Conservation (phyloP, 2,113 vertebrate species). For the Oplegnathus fasciatus region DNA sequence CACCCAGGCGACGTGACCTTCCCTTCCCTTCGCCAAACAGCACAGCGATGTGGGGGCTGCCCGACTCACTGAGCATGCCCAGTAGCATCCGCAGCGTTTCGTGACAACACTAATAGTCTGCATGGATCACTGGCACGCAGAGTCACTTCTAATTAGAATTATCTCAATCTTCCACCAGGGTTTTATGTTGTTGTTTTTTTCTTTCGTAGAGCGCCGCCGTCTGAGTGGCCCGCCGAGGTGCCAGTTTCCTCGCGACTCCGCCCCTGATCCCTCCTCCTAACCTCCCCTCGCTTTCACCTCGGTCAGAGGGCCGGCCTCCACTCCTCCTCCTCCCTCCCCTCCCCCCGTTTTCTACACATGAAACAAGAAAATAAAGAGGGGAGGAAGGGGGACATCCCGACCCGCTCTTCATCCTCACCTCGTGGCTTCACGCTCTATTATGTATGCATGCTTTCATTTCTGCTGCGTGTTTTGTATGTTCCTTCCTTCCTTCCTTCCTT, state of each 20-base stretch:
- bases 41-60: constrained; percentile 53
- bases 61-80: constrained; percentile 76
- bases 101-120: constrained; percentile 85
- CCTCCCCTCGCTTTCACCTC: constrained; percentile 13
- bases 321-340: background rate
- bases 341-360: constrained; percentile 5
- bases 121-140: constrained; percentile 82
- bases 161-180: constrained; percentile 68
- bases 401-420: constrained; percentile 66
- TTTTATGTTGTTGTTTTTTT: constrained; percentile 29
- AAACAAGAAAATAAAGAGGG: background rate
- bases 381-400: constrained; percentile 43
- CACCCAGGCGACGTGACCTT: constrained; percentile 71
- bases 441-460: constrained; percentile 53
- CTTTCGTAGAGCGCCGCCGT: background rate
- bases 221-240: constrained; percentile 57
- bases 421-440: constrained; percentile 62
- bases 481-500: background rate
- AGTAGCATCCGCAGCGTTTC: constrained; percentile 74
- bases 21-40: constrained; percentile 68
- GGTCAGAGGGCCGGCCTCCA: constrained; percentile 2
- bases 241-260: constrained; percentile 49
- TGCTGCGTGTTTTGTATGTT: background rate
- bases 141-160: constrained; percentile 83
- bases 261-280: constrained; percentile 5